Percentiles rank a stretch among this genome's conserved stretches.
phyloP scores from a whole-genome alignment of 2,888 invertebrate genomes.

The Zootermopsis nevadensis region DNA sequence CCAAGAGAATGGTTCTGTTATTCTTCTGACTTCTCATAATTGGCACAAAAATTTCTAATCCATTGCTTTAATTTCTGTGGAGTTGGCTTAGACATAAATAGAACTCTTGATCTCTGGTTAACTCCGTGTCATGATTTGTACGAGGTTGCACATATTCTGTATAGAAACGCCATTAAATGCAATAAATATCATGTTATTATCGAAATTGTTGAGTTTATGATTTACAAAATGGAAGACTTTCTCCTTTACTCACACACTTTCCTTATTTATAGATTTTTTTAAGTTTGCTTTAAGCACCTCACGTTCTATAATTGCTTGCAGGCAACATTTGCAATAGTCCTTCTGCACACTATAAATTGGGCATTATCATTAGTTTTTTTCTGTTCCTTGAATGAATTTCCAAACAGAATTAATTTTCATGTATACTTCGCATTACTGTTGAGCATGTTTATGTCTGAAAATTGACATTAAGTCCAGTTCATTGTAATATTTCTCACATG shows the following conservation, averaged over 20 bases:
- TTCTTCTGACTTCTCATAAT: not conserved
- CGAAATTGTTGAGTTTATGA: conserved; percentile 26
- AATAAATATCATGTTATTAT: conserved; percentile 33
- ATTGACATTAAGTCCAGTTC: not conserved
- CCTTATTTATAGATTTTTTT: conserved; percentile 17
- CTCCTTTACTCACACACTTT: conserved; percentile 2
- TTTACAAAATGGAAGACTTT: not conserved
- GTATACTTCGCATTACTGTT: too few species aligned
- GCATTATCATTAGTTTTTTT: not conserved
- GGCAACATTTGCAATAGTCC: not conserved
- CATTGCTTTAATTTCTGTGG: not conserved
- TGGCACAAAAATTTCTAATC: not conserved
- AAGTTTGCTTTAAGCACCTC: not conserved
- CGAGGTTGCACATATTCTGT: conserved; percentile 4
- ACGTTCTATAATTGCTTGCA: not conserved
- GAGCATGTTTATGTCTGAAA: not conserved
- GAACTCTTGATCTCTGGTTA: not conserved
- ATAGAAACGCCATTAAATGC: conserved; percentile 23
- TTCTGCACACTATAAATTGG: not conserved
- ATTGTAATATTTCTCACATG: not conserved
- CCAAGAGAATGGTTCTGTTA: not conserved
- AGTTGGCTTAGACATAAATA: not conserved
- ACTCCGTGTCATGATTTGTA: conserved; percentile 20
- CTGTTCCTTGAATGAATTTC: not conserved
- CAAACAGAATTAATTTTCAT: not conserved